A percentile compares a stretch with the other conserved stretches of the same genome.
These are phyloP conservation scores for Pachyseris speciosa DNA, from an alignment of 64 coral and sea anemone species.

Conservation along the genomic window DNA sequence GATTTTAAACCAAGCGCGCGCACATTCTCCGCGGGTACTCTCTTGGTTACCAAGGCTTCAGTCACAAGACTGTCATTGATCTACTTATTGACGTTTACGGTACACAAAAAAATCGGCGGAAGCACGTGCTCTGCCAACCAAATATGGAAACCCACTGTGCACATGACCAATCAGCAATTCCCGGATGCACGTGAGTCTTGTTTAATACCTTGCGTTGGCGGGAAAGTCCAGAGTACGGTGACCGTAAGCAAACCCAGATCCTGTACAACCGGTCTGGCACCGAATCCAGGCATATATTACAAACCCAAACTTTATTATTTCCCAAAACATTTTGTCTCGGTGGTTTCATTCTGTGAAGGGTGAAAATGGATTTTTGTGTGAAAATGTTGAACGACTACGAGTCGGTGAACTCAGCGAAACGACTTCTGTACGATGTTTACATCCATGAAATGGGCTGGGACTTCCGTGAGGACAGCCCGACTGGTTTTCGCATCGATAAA, in stretches of 20 bases:
- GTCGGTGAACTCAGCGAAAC: constrained; percentile 58
- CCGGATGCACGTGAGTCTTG: neutral
- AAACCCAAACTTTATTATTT: neutral
- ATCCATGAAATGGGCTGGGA: constrained; percentile 61
- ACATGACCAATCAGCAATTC: constrained; percentile 37
- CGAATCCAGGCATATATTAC: neutral
- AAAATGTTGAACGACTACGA: constrained; percentile 46
- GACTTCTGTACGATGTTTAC: constrained; percentile 69
- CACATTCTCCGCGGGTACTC: constrained; percentile 47
- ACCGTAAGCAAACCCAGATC: neutral
- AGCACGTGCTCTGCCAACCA: constrained; percentile 37
- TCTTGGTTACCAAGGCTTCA: constrained; percentile 18
- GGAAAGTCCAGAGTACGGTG: constrained; percentile 22
- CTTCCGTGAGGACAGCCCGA: constrained; percentile 48
- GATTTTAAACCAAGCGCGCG: neutral
- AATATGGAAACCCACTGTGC: neutral
- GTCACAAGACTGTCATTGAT: constrained; percentile 60
- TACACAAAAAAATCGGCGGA: constrained; percentile 3
- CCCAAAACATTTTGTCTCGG: neutral
- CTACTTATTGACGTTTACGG: too few relatives aligned
- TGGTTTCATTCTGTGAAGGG: neutral
- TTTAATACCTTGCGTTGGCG: neutral
- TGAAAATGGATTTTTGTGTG: constrained; percentile 63
- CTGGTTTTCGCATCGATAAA: constrained; percentile 57
- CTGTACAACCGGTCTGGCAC: neutral